Base-by-base conservation (phyloP, 2,113 vertebrate genomes). In the Grus americana region DNA sequence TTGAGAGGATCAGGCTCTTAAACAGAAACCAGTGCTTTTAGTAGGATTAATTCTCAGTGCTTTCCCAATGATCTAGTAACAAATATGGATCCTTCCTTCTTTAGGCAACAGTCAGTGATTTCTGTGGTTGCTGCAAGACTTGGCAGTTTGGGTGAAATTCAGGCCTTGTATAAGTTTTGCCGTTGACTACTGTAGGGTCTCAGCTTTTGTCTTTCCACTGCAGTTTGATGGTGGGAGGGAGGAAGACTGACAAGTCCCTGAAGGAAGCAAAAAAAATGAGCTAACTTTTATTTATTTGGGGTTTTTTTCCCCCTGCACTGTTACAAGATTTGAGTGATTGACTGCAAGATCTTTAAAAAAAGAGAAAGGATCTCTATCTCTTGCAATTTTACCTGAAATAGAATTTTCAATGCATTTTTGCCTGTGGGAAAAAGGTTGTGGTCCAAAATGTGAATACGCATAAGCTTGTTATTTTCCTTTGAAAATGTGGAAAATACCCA, bases 121-220 rank as follows among this genome's bases (percentile, higher is more conserved):
- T 44, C 61, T 67, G 44, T 14, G 23, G 10, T 21, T 49, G 55
- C 61, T 49, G 71, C 55, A 66, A 70, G 66, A 68, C 18, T 34
- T 0, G 0, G 27, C 20, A 86, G n/a, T 44, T 16, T 54, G 40
- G n/a, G 54, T 66, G 62, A 57, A 76, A 92, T 90, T 81, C 44
- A 34, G 34, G 13, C 20, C 21, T 46, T 11, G 13, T 1, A 49
- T 59, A 57, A 73, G 29, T 62, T 59, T 88, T 54, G 19, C 10
- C 29, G 30, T 12, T 32, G 34, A n/a, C 12, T 75, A 3, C 24
- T 23, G 2, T 0, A 47, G 22, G 2, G n/a, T 74, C 42, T 83
- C 63, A 26, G 40, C 57, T 67, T 92, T 94, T 84, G 44, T 75
- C 71, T 67, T 85, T 86, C n/a, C 55, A 26, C 38, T 80, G 86